A percentile compares a stretch with the other conserved stretches of the same genome.
Evolutionary conservation across 2,888 invertebrate species (phyloP).

Genomic region (Chirona hameri): DNA sequence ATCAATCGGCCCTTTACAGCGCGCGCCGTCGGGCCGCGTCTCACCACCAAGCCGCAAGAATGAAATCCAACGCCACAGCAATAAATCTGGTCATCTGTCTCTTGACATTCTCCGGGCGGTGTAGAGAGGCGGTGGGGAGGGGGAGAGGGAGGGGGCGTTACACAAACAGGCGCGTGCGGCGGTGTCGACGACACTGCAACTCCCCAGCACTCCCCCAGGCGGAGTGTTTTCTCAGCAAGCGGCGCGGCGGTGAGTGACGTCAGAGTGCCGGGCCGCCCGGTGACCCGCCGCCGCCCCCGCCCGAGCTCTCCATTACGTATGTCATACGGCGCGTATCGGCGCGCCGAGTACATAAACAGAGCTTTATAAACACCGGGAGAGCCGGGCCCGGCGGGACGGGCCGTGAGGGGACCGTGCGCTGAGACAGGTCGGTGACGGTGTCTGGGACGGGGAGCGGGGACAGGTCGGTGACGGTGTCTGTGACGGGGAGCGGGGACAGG

Average conservation of each 20-base stretch:
- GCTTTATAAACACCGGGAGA: background rate
- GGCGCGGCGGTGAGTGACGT: background rate
- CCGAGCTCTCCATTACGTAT: background rate
- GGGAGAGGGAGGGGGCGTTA: background rate
- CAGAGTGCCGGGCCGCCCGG: background rate
- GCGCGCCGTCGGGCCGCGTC: background rate
- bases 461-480: no score
- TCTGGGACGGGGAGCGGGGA: no score
- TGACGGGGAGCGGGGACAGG: no score
- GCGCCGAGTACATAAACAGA: background rate
- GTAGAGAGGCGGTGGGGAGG: no score
- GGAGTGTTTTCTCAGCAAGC: background rate
- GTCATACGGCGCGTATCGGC: background rate
- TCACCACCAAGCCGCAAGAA: background rate
- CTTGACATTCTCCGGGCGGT: no score
- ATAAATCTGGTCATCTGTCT: background rate
- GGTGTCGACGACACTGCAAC: background rate
- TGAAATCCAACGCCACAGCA: background rate
- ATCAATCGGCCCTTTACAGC: background rate
- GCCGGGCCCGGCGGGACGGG: background rate
- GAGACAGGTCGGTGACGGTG: background rate
- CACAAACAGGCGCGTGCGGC: background rate
- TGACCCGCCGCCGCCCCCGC: background rate
- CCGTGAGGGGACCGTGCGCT: background rate
- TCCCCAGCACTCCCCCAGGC: background rate